Evolutionary conservation across 2,113 vertebrate genomes (phyloP).

Genomic region (Callionymus lyra): DNA sequence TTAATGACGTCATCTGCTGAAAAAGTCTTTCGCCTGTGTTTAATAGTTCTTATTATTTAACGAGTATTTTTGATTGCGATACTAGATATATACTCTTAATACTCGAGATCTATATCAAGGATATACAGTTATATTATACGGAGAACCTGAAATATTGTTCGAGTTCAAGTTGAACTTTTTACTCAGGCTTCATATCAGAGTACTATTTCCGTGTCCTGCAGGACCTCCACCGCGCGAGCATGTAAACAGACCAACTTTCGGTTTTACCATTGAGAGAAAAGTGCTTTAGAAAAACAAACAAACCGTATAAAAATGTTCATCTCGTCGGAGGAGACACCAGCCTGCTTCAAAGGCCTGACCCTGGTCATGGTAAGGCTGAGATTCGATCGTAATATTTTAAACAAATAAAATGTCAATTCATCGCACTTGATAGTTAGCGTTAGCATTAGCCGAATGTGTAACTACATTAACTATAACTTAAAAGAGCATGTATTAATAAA

Average conservation of each 20-base stretch:
- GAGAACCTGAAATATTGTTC: no score
- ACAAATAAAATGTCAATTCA: no score
- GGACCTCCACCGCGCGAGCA: constrained; percentile 7
- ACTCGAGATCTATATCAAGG: no score
- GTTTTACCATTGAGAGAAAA: no score
- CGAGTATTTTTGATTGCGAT: no score
- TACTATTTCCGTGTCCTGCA: background rate
- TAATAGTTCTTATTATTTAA: no score
- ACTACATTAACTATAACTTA: no score
- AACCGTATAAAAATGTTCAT: constrained; percentile 81
- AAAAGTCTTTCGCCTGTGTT: no score
- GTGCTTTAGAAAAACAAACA: background rate
- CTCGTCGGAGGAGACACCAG: constrained; percentile 37
- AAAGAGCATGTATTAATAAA: no score
- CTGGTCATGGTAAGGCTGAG: constrained; percentile 77
- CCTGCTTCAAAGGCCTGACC: constrained; percentile 70
- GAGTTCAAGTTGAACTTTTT: constrained; percentile 2
- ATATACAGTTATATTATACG: no score
- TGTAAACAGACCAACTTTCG: constrained; percentile 12
- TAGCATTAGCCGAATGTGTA: background rate
- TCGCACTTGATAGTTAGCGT: background rate
- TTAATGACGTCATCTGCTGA: no score
- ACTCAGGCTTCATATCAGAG: constrained; percentile 16
- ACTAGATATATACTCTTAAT: no score
- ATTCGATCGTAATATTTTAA: background rate